Percentiles rank a stretch among this genome's conserved stretches.
Evolutionary conservation across 2,888 invertebrate genomes (phyloP).

Genomic region (Harmothoe impar): DNA sequence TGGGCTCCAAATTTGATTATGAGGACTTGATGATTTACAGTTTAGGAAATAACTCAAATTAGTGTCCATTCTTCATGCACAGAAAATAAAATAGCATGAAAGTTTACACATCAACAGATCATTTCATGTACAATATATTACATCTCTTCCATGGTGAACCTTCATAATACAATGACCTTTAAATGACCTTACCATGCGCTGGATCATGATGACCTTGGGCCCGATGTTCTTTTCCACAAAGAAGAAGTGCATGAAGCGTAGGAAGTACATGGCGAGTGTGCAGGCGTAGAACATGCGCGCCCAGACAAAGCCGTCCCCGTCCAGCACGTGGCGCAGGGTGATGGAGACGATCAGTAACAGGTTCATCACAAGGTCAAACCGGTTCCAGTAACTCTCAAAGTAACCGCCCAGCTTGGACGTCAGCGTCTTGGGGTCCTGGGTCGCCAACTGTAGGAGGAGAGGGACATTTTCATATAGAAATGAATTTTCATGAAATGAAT

Average conservation of each 20-base stretch:
- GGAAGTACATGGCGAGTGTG: slow-evolving; percentile 79
- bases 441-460: slow-evolving; percentile 73
- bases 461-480: not conserved
- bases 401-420: slow-evolving; percentile 78
- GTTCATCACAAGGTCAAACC: slow-evolving; percentile 80
- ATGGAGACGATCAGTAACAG: slow-evolving; percentile 78
- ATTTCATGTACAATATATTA: no score
- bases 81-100: no score
- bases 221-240: slow-evolving; percentile 82
- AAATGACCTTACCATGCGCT: slow-evolving; percentile 79
- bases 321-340: slow-evolving; percentile 76
- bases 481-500: not conserved
- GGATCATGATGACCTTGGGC: slow-evolving; percentile 83
- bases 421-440: slow-evolving; percentile 76
- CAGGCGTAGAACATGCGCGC: slow-evolving; percentile 80
- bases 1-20: no score
- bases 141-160: no score
- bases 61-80: no score
- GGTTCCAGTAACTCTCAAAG: slow-evolving; percentile 81
- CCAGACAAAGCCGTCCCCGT: slow-evolving; percentile 74
- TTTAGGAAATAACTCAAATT: no score
- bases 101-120: no score
- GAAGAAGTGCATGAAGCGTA: slow-evolving; percentile 82
- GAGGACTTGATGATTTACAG: no score
- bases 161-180: no score